Percentiles rank a stretch among this genome's conserved stretches.
phyloP scores from a whole-genome alignment of 2,113 vertebrate genomes.

The Myxocyprinus asiaticus region DNA sequence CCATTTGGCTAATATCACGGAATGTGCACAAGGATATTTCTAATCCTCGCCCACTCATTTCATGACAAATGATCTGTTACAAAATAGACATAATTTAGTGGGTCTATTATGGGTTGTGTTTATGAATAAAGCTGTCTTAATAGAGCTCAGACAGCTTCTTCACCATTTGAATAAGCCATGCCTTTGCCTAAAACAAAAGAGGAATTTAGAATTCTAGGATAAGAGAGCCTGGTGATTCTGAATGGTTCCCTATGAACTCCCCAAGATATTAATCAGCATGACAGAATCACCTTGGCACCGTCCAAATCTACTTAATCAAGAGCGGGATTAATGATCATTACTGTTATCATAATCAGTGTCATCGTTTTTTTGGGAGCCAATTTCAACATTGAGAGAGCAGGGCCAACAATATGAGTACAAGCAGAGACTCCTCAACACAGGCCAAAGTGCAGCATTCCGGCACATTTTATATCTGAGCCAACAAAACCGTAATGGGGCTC shows the following conservation, averaged over 20 bases:
- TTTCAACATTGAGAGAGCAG: constrained; percentile 31
- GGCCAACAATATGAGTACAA: background rate
- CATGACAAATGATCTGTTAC: constrained; percentile 58
- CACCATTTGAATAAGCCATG: constrained; percentile 13
- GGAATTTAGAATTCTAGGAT: constrained; percentile 22
- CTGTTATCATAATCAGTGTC: constrained; percentile 31
- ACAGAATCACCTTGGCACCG: constrained; percentile 5
- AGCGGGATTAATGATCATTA: constrained; percentile 51
- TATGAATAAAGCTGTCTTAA: constrained; percentile 44
- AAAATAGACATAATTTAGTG: constrained; percentile 45
- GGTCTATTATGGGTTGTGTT: constrained; percentile 34
- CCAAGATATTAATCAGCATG: constrained; percentile 24
- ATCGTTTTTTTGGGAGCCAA: constrained; percentile 29
- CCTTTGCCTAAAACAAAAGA: constrained; percentile 33
- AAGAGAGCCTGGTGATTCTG: too few relatives aligned
- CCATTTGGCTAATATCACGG: constrained; percentile 52
- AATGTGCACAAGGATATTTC: constrained; percentile 55
- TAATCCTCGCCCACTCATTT: constrained; percentile 53
- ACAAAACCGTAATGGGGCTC: constrained; percentile 28
- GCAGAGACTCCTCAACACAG: constrained; percentile 11
- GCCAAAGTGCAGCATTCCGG: background rate
- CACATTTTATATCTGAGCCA: constrained; percentile 27
- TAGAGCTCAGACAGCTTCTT: constrained; percentile 17
- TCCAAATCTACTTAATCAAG: constrained; percentile 41
- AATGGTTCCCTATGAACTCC: constrained; percentile 1